Percentiles rank a stretch among this genome's conserved stretches.
phyloP scores from a whole-genome alignment of 2,113 vertebrate species.

The Axis porcinus region DNA sequence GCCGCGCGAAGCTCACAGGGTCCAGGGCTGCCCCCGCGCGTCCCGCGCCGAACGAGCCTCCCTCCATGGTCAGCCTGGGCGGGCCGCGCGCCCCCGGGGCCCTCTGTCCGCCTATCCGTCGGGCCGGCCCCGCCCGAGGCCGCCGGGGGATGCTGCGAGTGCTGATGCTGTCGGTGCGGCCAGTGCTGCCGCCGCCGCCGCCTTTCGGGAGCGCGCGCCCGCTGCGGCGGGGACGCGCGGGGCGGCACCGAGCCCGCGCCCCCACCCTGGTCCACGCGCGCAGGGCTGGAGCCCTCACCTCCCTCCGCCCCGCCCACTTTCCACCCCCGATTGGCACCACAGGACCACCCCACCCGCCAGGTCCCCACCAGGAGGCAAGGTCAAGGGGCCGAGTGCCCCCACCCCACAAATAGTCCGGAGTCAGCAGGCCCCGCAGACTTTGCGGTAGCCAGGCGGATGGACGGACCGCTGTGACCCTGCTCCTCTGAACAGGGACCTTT shows the following conservation, averaged over 20 bases:
- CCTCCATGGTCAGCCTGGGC: conserved; percentile 86
- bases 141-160: conserved; percentile 38
- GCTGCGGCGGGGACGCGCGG: conserved; percentile 49
- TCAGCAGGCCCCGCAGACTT: neutral
- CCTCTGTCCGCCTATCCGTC: conserved; percentile 40
- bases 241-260: conserved; percentile 54
- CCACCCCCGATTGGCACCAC: neutral
- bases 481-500: neutral
- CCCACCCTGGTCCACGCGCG: conserved; percentile 41
- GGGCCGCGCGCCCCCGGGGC: conserved; percentile 18
- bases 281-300: neutral
- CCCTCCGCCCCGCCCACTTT: neutral
- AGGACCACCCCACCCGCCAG: neutral
- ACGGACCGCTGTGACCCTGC: neutral
- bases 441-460: neutral
- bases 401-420: neutral
- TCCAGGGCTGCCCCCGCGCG: conserved; percentile 89
- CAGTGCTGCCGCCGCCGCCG: neutral
- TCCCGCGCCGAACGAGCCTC: conserved; percentile 94
- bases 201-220: conserved; percentile 48
- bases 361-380: neutral
- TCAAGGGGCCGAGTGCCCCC: neutral
- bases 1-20: conserved; percentile 88
- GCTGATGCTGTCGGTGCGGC: neutral
- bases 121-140: conserved; percentile 16